A percentile compares a stretch with the other conserved stretches of the same genome.
Evolutionary conservation across 2,797 vertebrate genomes (phyloP).

Genomic region (Ficedula albicollis): DNA sequence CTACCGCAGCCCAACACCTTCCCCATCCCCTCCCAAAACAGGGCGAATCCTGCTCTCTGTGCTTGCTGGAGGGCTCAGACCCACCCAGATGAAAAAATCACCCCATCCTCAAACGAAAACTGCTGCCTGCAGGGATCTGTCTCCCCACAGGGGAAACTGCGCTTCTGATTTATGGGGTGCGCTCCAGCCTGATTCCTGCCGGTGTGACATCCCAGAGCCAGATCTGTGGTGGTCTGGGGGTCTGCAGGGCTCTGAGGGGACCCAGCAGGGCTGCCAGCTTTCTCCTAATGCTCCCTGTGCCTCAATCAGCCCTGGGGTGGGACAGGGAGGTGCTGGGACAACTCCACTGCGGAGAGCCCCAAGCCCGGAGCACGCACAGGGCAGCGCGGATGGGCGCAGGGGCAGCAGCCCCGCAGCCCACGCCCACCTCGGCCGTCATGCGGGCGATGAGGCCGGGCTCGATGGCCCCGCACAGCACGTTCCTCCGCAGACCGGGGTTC

Average conservation of each 20-base stretch:
- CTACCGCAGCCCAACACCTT: background rate
- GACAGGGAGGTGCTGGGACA: background rate
- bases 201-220: background rate
- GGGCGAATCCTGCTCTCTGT: background rate
- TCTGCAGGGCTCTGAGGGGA: background rate
- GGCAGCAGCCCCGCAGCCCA: rapidly evolving
- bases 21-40: background rate
- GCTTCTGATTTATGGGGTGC: background rate
- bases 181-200: background rate
- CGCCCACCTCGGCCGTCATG: conserved; percentile 92
- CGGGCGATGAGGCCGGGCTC: conserved; percentile 84
- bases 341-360: background rate
- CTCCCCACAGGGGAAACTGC: background rate
- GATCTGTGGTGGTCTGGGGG: background rate
- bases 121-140: background rate
- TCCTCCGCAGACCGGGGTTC: conserved; percentile 90
- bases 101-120: background rate
- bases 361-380: background rate
- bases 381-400: background rate
- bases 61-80: background rate
- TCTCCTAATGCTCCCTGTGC: rapidly evolving
- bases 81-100: background rate
- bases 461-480: conserved; percentile 90
- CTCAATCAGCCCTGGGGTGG: background rate
- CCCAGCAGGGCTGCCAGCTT: background rate